Percentiles rank a stretch among this genome's conserved stretches.
Conservation (phyloP, 2,113 vertebrate genomes). For the Canis aureus region DNA sequence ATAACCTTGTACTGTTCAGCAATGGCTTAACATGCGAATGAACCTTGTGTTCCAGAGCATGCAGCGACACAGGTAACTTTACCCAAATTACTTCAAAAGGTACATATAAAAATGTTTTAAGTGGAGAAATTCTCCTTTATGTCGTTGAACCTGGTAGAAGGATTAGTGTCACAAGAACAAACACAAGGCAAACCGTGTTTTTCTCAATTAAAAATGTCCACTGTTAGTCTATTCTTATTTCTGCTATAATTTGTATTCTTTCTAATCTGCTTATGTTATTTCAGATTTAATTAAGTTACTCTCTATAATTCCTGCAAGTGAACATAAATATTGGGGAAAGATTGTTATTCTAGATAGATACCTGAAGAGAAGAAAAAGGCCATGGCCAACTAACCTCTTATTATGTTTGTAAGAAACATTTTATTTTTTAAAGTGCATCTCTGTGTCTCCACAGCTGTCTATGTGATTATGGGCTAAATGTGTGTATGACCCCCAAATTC, state of each 20-base stretch:
- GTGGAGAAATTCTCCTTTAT: not conserved
- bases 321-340: not conserved
- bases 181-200: not conserved
- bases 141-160: not conserved
- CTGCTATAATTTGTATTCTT: not conserved
- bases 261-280: not conserved
- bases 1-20: not conserved
- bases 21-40: constrained; percentile 35
- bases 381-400: accelerated
- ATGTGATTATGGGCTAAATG: not conserved
- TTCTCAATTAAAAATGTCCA: not conserved
- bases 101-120: not conserved
- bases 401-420: not conserved
- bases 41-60: not conserved
- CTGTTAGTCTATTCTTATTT: not conserved
- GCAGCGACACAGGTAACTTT: not conserved
- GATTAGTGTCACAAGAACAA: not conserved
- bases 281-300: not conserved
- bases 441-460: not conserved
- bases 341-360: not conserved
- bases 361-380: not conserved
- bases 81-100: not conserved
- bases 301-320: not conserved
- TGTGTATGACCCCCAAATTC: not conserved
- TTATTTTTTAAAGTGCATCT: not conserved